Conservation (phyloP, 2,113 vertebrate species). For the Leptocoma aspasia region DNA sequence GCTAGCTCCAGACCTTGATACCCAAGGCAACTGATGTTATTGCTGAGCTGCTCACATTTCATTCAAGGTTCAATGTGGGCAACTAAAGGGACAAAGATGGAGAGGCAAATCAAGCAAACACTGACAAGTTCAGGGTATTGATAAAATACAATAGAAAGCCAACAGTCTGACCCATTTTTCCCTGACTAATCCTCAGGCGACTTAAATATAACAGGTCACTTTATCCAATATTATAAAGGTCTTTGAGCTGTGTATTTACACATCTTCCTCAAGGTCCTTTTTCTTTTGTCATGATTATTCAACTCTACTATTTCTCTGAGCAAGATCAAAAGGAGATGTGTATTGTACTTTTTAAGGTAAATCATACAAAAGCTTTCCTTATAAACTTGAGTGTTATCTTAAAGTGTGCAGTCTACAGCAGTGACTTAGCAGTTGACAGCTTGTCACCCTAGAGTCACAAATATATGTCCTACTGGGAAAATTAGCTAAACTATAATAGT, state of each 20-base stretch:
- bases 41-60: background rate
- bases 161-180: background rate
- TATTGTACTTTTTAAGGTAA: background rate
- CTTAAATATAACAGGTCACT: background rate
- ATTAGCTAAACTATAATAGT: background rate
- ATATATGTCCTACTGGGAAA: background rate
- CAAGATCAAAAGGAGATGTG: background rate
- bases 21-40: fast-evolving
- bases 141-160: background rate
- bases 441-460: background rate
- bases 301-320: background rate
- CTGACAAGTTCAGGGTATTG: background rate
- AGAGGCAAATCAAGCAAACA: background rate
- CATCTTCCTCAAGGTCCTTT: background rate
- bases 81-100: background rate
- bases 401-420: background rate
- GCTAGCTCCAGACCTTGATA: background rate
- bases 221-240: background rate
- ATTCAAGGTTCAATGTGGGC: background rate
- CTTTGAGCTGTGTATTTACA: background rate
- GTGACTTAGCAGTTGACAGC: background rate
- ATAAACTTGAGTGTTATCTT: background rate
- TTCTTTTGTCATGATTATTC: background rate
- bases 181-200: background rate
- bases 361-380: background rate